Evolutionary conservation across 2,113 vertebrate genomes (phyloP).

Genomic region (Galemys pyrenaicus): DNA sequence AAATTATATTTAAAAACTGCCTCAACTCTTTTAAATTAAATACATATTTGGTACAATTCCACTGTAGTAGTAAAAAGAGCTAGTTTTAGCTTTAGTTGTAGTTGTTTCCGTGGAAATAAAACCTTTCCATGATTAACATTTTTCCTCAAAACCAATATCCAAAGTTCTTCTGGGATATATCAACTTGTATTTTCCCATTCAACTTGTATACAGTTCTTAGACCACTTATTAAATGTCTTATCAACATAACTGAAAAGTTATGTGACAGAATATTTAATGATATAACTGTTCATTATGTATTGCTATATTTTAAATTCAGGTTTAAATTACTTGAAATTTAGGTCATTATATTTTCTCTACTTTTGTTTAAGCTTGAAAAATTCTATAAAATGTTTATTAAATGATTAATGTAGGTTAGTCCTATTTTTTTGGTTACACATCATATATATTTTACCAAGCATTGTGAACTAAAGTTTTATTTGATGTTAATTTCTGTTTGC

Average conservation of each 20-base stretch:
- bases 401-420: background rate
- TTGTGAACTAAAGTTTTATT: background rate
- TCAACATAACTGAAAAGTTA: background rate
- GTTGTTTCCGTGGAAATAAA: background rate
- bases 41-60: background rate
- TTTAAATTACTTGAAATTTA: conserved; percentile 5
- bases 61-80: background rate
- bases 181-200: background rate
- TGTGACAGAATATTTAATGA: background rate
- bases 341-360: background rate
- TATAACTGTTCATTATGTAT: background rate
- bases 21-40: conserved; percentile 27
- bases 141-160: background rate
- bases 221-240: background rate
- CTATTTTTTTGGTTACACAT: background rate
- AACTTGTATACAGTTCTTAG: background rate
- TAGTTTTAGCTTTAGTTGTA: too few species aligned
- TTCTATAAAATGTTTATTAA: background rate
- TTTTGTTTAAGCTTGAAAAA: background rate
- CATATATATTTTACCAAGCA: background rate
- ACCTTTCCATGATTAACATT: background rate
- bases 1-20: background rate
- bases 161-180: background rate
- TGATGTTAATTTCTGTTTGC: background rate
- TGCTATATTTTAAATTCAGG: background rate